These are phyloP conservation scores for Catostylus mosaicus DNA, from an alignment of 30 jellyfish, hydroid and myxozoan genomes.

Conservation along the genomic window DNA sequence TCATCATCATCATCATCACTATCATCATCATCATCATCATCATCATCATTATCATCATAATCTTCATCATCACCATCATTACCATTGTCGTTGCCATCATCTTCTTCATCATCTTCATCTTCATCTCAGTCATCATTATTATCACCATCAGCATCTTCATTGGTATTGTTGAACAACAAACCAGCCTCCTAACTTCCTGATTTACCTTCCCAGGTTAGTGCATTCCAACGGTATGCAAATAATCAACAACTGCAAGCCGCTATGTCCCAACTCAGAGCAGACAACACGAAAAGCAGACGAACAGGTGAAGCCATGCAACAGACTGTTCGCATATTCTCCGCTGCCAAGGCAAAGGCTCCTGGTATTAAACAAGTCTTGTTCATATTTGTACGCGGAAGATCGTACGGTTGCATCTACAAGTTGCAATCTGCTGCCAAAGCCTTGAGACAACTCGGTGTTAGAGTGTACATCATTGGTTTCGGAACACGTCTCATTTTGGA, in stretches of 20 bases:
- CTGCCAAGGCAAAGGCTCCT: slow-evolving; percentile 22
- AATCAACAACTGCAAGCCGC: slow-evolving; percentile 52
- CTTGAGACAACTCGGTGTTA: slow-evolving; percentile 55
- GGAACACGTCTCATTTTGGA: slow-evolving; percentile 57
- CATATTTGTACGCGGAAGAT: slow-evolving; percentile 61
- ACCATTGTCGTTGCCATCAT: too few relatives aligned
- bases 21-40: too few relatives aligned
- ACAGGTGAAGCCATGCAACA: slow-evolving; percentile 72
- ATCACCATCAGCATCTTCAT: too few relatives aligned
- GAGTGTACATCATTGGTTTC: slow-evolving; percentile 60
- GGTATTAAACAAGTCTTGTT: slow-evolving; percentile 47
- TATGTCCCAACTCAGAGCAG: slow-evolving; percentile 28
- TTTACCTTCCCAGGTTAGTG: slow-evolving; percentile 17
- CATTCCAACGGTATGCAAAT: slow-evolving; percentile 14
- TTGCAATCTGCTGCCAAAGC: slow-evolving; percentile 60
- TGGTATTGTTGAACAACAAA: too few relatives aligned
- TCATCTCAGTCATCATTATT: too few relatives aligned
- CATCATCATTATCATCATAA: too few relatives aligned
- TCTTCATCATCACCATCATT: too few relatives aligned
- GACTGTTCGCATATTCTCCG: slow-evolving; percentile 18
- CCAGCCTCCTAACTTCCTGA: neutral
- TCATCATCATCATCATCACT: too few relatives aligned
- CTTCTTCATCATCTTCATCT: too few relatives aligned
- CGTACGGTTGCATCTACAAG: slow-evolving; percentile 73
- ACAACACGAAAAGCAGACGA: slow-evolving; percentile 48